phyloP scores from a whole-genome alignment of 2,888 invertebrate genomes.

The Idaea aversata region DNA sequence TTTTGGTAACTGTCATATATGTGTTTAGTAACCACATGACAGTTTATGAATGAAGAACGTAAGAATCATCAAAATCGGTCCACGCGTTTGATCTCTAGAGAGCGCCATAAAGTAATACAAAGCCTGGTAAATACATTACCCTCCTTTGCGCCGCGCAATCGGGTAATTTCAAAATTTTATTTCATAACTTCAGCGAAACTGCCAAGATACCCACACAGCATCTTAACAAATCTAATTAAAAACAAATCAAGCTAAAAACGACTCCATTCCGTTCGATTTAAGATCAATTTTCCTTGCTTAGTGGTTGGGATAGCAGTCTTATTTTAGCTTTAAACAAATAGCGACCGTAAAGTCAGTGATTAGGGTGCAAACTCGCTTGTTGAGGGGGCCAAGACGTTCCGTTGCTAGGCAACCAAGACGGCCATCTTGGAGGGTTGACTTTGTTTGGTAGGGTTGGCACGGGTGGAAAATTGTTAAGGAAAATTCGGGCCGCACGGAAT shows the following conservation, averaged over 20 bases:
- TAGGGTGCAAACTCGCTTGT: constrained; percentile 37
- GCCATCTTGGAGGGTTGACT: constrained; percentile 63
- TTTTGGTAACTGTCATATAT: too few relatives aligned
- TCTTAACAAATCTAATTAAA: background rate
- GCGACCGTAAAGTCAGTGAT: constrained; percentile 27
- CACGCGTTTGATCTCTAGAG: too few relatives aligned
- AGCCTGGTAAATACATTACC: too few relatives aligned
- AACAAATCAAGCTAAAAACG: background rate
- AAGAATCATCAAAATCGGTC: too few relatives aligned
- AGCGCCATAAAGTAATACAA: too few relatives aligned
- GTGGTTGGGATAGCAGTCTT: background rate
- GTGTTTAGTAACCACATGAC: too few relatives aligned
- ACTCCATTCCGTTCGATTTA: background rate
- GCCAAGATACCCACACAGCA: background rate
- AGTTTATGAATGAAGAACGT: too few relatives aligned
- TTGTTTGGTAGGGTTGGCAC: constrained; percentile 61
- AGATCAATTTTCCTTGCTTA: background rate
- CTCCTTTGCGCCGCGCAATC: too few relatives aligned
- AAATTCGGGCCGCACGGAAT: constrained; percentile 14
- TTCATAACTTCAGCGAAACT: background rate
- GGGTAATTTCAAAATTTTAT: too few relatives aligned
- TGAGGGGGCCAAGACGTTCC: constrained; percentile 46
- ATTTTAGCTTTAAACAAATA: constrained; percentile 9
- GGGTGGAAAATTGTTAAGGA: constrained; percentile 18
- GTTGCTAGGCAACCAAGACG: constrained; percentile 62